Evolutionary conservation across 2,888 invertebrate genomes (phyloP).

Genomic region (Volucella bombylans): DNA sequence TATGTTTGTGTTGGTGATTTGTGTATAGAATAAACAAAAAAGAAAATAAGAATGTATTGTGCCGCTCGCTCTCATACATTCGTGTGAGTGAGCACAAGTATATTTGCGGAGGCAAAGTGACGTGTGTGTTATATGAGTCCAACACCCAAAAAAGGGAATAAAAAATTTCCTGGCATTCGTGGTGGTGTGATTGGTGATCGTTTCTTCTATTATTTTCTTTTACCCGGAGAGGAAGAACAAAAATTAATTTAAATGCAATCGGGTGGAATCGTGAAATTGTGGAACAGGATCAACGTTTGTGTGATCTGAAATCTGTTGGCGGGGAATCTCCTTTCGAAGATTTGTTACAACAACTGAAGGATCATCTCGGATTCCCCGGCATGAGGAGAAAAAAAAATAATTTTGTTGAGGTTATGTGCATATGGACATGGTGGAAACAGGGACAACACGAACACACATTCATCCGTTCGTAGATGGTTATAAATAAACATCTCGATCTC

Average conservation of each 20-base stretch:
- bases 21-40: constrained; percentile 59
- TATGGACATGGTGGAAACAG: constrained; percentile 31
- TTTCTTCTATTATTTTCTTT: constrained; percentile 55
- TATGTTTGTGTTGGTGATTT: constrained; percentile 44
- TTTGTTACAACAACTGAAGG: constrained; percentile 50
- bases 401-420: constrained; percentile 67
- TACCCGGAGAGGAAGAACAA: constrained; percentile 51
- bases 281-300: constrained; percentile 44
- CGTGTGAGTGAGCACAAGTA: constrained; percentile 58
- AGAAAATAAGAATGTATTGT: constrained; percentile 18
- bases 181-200: constrained; percentile 70
- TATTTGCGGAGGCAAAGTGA: constrained; percentile 68
- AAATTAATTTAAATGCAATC: constrained; percentile 34
- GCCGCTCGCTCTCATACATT: constrained; percentile 52
- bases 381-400: constrained; percentile 1
- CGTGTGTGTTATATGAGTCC: constrained; percentile 81
- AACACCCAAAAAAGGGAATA: constrained; percentile 83
- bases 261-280: background rate
- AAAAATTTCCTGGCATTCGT: constrained; percentile 78
- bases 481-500: constrained; percentile 69
- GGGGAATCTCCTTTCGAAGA: constrained; percentile 50
- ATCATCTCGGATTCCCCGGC: constrained; percentile 45
- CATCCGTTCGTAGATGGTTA: constrained; percentile 53
- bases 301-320: constrained; percentile 11
- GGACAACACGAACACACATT: constrained; percentile 17